phyloP scores from a whole-genome alignment of 2,888 invertebrate genomes.

The Lissonota sp. region DNA sequence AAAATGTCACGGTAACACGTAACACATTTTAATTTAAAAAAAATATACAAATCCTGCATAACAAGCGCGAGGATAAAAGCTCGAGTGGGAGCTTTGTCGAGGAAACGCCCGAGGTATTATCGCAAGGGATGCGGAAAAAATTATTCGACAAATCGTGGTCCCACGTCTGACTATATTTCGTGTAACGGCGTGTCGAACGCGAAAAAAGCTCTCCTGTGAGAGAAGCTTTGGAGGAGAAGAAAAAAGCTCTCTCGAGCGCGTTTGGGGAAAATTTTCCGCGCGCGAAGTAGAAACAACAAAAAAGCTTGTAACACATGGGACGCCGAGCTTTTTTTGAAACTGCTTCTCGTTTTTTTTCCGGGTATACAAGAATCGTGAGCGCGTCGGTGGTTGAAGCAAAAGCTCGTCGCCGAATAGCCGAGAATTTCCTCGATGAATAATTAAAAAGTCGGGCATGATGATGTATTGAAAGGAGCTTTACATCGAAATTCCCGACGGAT shows the following conservation, averaged over 20 bases:
- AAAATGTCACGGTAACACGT: too few species aligned
- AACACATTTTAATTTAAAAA: too few species aligned
- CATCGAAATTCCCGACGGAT: neutral
- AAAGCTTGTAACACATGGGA: neutral
- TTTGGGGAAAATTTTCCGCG: neutral
- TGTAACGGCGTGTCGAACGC: too few species aligned
- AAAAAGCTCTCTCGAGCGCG: neutral
- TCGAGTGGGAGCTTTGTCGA: too few species aligned
- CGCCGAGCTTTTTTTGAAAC: neutral
- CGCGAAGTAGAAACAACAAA: neutral
- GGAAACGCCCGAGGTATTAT: too few species aligned
- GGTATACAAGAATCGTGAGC: neutral
- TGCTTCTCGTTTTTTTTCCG: neutral
- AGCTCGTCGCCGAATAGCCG: neutral
- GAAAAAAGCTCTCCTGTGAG: neutral
- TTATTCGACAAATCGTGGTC: too few species aligned
- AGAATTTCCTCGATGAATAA: constrained; percentile 21
- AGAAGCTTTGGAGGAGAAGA: neutral
- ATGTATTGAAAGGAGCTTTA: constrained; percentile 14
- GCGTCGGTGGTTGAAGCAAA: neutral
- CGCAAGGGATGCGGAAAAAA: too few species aligned
- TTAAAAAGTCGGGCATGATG: constrained; percentile 7
- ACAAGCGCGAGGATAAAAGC: too few species aligned
- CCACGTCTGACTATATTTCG: too few species aligned
- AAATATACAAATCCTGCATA: too few species aligned